Conservation (phyloP, 2,797 vertebrate species). For the Amblyopsis hoosieri region DNA sequence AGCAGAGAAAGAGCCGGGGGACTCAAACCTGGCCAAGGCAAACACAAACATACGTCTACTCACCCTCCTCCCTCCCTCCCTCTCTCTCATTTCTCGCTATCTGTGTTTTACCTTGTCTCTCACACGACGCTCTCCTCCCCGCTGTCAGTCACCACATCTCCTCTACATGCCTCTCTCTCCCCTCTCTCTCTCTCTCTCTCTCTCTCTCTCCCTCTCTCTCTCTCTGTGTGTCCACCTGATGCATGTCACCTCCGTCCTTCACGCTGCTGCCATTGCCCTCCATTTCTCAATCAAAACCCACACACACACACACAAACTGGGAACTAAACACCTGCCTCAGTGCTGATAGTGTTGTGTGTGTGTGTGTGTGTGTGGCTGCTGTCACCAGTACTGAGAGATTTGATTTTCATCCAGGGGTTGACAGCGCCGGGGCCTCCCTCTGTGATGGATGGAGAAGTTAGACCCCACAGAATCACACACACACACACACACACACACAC, state of each 20-base stretch:
- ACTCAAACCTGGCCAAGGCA: conserved; percentile 1
- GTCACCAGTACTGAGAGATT: conserved; percentile 64
- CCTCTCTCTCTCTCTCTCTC: background rate
- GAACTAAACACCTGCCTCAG: conserved; percentile 3
- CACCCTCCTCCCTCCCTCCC: background rate
- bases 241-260: conserved; percentile 7
- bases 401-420: conserved; percentile 64
- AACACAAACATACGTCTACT: conserved; percentile 16
- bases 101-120: background rate
- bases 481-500: conserved; percentile 1
- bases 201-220: conserved; percentile 26
- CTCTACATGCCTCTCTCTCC: background rate
- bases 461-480: conserved; percentile 5
- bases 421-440: conserved; percentile 28
- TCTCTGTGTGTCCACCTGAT: conserved; percentile 30
- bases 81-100: background rate
- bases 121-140: background rate
- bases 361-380: conserved; percentile 16
- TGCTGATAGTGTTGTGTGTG: conserved; percentile 15
- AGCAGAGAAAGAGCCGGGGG: conserved; percentile 20
- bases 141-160: background rate
- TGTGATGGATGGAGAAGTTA: conserved; percentile 63
- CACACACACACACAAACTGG: conserved; percentile 7
- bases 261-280: background rate
- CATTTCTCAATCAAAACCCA: background rate